Evolutionary conservation across 2,797 vertebrate species (phyloP).

Genomic region (Sphenodon punctatus): DNA sequence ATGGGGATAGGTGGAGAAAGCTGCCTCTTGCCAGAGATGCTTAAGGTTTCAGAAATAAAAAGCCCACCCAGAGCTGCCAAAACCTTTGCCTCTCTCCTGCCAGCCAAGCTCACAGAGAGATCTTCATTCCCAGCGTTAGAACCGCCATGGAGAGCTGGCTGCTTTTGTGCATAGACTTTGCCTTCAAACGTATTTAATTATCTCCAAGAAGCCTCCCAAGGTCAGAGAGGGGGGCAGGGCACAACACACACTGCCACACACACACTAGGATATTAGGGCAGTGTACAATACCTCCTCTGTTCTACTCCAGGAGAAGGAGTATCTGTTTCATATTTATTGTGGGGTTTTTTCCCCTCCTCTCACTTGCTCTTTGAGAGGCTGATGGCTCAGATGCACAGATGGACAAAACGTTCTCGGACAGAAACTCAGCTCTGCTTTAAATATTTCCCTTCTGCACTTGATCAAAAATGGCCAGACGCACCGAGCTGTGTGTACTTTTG

Average conservation of each 20-base stretch:
- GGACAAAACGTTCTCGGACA: conserved; percentile 23
- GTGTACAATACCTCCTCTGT: neutral
- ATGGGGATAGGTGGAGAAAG: conserved; percentile 34
- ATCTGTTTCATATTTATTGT: conserved; percentile 30
- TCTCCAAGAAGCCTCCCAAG: conserved; percentile 52
- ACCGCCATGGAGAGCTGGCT: neutral
- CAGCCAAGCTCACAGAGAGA: conserved; percentile 27
- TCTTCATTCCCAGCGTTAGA: conserved; percentile 25
- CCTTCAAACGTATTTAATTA: conserved; percentile 38
- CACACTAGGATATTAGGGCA: conserved; percentile 14
- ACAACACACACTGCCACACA: too few species aligned
- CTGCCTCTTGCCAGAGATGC: conserved; percentile 57
- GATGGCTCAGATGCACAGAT: conserved; percentile 22
- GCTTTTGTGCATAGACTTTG: neutral
- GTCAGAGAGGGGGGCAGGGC: conserved; percentile 32
- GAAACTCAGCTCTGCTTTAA: neutral
- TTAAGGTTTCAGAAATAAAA: conserved; percentile 22
- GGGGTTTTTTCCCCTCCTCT: neutral
- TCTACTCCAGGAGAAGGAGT: neutral
- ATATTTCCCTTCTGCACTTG: neutral
- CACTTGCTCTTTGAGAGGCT: neutral
- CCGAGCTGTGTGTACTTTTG: too few species aligned
- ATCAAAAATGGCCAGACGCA: neutral
- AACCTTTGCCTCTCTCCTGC: neutral
- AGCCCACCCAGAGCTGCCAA: neutral